Percentiles rank a stretch among this genome's conserved stretches.
phyloP scores from a whole-genome alignment of 2,888 invertebrate species.

The Dryococelus australis region DNA sequence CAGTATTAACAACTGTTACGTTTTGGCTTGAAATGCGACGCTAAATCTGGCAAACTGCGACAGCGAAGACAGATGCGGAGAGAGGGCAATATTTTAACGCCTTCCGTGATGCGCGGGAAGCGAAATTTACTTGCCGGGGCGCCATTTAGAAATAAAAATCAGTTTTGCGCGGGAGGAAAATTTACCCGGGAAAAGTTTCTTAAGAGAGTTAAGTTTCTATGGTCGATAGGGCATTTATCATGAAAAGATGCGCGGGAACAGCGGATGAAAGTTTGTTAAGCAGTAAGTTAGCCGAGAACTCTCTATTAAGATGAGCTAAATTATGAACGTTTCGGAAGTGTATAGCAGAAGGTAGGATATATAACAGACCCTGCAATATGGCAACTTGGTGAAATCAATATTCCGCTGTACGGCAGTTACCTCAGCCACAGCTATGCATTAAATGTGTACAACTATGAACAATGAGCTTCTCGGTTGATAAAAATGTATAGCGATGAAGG shows the following conservation, averaged over 20 bases:
- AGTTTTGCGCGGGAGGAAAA: neutral
- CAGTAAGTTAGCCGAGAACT: neutral
- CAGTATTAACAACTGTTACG: neutral
- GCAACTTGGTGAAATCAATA: neutral
- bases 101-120: neutral
- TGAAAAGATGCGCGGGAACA: neutral
- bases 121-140: neutral
- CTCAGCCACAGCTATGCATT: no score
- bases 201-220: neutral
- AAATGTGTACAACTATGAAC: no score
- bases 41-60: neutral
- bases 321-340: neutral
- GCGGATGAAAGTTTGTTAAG: neutral
- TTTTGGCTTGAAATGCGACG: neutral
- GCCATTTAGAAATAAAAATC: neutral
- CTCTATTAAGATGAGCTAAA: neutral
- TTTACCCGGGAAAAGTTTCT: neutral
- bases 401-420: no score
- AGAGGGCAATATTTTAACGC: neutral
- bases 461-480: no score
- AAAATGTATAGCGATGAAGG: no score
- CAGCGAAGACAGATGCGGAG: neutral
- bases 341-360: neutral
- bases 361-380: neutral
- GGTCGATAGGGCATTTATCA: neutral